These are phyloP conservation scores for Aphelocoma coerulescens DNA, from an alignment of 2,113 vertebrate species.

Conservation along the genomic window DNA sequence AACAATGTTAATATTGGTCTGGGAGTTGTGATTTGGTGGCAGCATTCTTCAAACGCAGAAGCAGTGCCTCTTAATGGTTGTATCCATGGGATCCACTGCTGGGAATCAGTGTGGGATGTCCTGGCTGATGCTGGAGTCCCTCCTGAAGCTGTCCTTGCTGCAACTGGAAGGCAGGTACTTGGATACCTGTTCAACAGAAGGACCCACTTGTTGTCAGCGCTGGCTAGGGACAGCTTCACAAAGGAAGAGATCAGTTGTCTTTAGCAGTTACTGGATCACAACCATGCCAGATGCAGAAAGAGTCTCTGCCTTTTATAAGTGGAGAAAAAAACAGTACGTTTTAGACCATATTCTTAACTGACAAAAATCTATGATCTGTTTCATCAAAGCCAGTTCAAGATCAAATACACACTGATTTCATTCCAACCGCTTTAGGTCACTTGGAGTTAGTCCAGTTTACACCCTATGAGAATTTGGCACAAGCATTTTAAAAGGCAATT, in stretches of 20 bases:
- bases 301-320: not conserved
- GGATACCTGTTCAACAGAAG: not conserved
- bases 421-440: constrained; percentile 34
- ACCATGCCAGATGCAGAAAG: not conserved
- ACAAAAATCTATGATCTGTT: constrained; percentile 41
- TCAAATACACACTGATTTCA: constrained; percentile 47
- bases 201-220: fast-evolving
- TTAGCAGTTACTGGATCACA: not conserved
- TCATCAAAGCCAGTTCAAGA: constrained; percentile 45
- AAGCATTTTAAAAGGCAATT: constrained; percentile 45
- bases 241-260: not conserved
- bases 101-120: not conserved
- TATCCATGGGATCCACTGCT: not conserved
- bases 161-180: not conserved
- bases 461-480: constrained; percentile 35
- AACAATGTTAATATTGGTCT: not conserved
- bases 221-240: not conserved
- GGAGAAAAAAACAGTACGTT: not conserved
- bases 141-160: not conserved
- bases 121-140: not conserved
- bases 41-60: not conserved
- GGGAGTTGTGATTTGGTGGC: not conserved
- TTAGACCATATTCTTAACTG: constrained; percentile 3
- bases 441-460: constrained; percentile 46
- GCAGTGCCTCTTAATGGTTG: not conserved